Evolutionary conservation across 2,888 invertebrate species (phyloP).

Genomic region (Oasisia sp.): DNA sequence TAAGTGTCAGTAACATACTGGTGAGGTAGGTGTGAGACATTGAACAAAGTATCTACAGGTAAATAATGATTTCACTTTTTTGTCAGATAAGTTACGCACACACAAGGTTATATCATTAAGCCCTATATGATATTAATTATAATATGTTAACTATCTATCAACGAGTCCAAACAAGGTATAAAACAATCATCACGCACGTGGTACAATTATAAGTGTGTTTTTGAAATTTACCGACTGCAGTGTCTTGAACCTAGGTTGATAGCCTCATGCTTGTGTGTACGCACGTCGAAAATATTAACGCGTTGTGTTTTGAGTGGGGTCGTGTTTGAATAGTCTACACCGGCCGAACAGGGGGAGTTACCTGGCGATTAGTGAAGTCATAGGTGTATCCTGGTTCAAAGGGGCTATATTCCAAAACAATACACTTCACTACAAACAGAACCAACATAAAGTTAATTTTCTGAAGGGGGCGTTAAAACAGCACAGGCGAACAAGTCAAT

Average conservation of each 20-base stretch:
- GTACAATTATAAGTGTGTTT: neutral
- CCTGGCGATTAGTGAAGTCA: neutral
- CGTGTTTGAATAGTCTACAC: neutral
- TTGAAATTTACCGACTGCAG: neutral
- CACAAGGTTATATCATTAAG: neutral
- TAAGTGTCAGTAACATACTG: too few relatives aligned
- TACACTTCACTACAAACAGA: neutral
- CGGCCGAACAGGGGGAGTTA: neutral
- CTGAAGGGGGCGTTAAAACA: neutral
- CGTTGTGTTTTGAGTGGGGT: neutral
- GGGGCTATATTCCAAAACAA: neutral
- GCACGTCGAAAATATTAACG: neutral
- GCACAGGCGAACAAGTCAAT: neutral
- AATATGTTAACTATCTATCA: neutral
- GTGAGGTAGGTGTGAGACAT: too few relatives aligned
- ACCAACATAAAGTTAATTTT: neutral
- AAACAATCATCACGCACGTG: neutral
- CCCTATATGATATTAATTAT: neutral
- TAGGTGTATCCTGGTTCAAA: neutral
- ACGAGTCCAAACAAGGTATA: neutral
- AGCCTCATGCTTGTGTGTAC: too few relatives aligned
- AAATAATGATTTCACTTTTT: too few relatives aligned
- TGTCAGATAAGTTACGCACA: neutral
- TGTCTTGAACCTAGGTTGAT: neutral
- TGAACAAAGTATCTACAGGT: too few relatives aligned